Evolutionary conservation across 2,888 invertebrate genomes (phyloP).

Genomic region (Drosophila imparisetae): DNA sequence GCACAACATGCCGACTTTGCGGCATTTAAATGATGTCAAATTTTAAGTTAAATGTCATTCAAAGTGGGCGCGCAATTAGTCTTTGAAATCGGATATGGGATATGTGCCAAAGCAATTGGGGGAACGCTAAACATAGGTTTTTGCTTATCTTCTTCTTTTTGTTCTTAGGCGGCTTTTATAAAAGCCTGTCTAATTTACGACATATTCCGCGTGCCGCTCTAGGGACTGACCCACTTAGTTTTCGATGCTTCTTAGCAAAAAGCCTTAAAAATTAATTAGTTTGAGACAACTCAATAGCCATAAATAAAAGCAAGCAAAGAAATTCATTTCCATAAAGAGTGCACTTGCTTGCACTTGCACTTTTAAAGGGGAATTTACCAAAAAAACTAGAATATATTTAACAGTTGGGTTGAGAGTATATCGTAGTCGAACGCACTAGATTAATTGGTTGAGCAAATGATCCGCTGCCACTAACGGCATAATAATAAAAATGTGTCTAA

Average conservation of each 20-base stretch:
- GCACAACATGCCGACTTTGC: constrained; percentile 22
- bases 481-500: background rate
- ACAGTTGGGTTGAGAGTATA: too few species aligned
- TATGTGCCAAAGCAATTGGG: constrained; percentile 43
- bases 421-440: background rate
- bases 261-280: constrained; percentile 7
- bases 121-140: constrained; percentile 5
- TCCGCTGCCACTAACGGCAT: background rate
- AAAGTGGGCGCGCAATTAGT: constrained; percentile 69
- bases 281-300: background rate
- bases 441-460: background rate
- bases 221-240: constrained; percentile 10
- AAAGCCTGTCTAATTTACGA: constrained; percentile 28
- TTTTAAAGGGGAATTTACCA: background rate
- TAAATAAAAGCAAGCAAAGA: background rate
- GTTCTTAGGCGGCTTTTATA: background rate
- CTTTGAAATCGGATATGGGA: constrained; percentile 52
- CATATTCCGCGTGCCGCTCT: constrained; percentile 7
- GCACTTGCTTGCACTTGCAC: too few species aligned
- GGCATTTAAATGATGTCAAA: constrained; percentile 67
- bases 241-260: constrained; percentile 13
- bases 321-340: background rate
- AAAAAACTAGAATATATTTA: too few species aligned
- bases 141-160: constrained; percentile 5
- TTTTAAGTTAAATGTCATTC: constrained; percentile 76